Base-by-base conservation (phyloP, 2,888 invertebrate species). In the Timema cristinae region DNA sequence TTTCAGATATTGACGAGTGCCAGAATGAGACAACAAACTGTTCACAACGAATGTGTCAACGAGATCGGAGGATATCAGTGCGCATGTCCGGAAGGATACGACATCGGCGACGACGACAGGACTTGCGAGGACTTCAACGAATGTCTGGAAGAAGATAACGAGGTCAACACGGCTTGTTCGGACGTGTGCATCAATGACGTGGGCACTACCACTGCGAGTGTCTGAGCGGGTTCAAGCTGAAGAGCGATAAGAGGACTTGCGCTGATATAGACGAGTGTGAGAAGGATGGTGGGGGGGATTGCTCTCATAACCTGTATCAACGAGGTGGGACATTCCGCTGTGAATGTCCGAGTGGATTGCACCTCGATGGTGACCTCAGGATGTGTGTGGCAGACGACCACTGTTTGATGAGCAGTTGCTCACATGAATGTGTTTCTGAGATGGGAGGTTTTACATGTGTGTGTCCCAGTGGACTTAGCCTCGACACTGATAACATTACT, bases 41-140 rank as follows among this genome's bases (percentile, higher is more conserved):
- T 63, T 78, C 80, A 0, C 79, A 81, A 6, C 70, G 73, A 75
- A 4, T 82, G 82, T 67, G 74, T 77, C n/a, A 81, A 81, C 74
- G 72, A 76, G 7, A 76, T 81, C 7, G 87, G 87, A 10, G 81
- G 84, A 69, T 86, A 82, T 77, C 76, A 80, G 52, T 88, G 88
- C 77, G 78, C 79, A 68, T 88, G 88, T 75, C 80, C 83, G 0
- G 72, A 78, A 5, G 85, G 85, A 59, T 85, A 79, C 75, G 76
- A 77, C 69, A 69, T 80, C 6, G 75, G 72, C 52, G 50, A 69
- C 10, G 77, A 81, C 83, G 73, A 78, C 16, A 76, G 69, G 11
- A 80, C 79, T 9, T 83, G 82, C 72, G 73, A 77, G 6, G 77
- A 79, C 49, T 47, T 72, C 4, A 71, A 76, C 70, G 76, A 76